A percentile compares a stretch with the other conserved stretches of the same genome.
Evolutionary conservation across 2,888 invertebrate species (phyloP).

Genomic region (Eretmocerus hayati): DNA sequence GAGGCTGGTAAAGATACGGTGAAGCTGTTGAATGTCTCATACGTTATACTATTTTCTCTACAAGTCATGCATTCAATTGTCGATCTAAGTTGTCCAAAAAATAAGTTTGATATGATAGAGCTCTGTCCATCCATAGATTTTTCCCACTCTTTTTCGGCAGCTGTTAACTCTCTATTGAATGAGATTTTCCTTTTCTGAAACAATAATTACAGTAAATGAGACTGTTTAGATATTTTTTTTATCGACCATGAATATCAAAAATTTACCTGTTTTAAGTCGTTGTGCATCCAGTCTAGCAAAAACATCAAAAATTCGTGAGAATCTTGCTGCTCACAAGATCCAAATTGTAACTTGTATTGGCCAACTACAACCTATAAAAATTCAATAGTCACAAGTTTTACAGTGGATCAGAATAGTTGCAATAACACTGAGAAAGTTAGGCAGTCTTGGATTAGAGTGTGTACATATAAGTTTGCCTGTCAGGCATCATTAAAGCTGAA

Average conservation of each 20-base stretch:
- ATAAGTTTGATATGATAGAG: conserved; percentile 54
- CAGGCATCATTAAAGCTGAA: too few species aligned
- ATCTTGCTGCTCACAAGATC: conserved; percentile 77
- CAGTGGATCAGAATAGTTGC: too few species aligned
- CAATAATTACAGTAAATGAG: neutral
- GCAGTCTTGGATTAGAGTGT: too few species aligned
- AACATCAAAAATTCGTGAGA: conserved; percentile 86
- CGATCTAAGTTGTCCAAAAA: conserved; percentile 81
- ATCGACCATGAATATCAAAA: neutral
- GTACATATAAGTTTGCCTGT: too few species aligned
- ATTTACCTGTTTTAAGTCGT: conserved; percentile 65
- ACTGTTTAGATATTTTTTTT: neutral
- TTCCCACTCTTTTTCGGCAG: conserved; percentile 42
- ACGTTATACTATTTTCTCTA: conserved; percentile 68
- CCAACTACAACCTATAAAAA: conserved; percentile 62
- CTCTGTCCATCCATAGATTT: conserved; percentile 39
- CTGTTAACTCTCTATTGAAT: conserved; percentile 19
- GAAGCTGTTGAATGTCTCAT: conserved; percentile 81
- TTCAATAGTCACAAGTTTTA: too few species aligned
- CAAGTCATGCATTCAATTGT: conserved; percentile 72
- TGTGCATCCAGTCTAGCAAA: conserved; percentile 81
- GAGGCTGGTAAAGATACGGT: conserved; percentile 70
- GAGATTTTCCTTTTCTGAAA: conserved; percentile 28
- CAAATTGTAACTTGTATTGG: conserved; percentile 67
- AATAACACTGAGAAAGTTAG: too few species aligned